phyloP scores from a whole-genome alignment of 2,888 invertebrate species.

The Eristalis pertinax region DNA sequence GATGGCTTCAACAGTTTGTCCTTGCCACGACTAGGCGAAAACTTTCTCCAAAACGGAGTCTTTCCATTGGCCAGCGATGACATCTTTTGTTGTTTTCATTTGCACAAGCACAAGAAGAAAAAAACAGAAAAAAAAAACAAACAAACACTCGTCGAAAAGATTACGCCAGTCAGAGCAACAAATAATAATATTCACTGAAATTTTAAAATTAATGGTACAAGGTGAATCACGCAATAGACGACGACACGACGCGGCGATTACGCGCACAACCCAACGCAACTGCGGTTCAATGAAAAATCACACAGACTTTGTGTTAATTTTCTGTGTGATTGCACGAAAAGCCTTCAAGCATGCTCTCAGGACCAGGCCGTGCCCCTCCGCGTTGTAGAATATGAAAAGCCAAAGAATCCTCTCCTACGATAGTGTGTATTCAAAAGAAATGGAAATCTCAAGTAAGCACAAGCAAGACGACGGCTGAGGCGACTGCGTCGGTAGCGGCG shows the following conservation, averaged over 20 bases:
- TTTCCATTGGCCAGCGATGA: conserved; percentile 51
- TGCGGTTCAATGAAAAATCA: conserved; percentile 67
- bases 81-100: conserved; percentile 33
- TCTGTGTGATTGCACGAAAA: conserved; percentile 56
- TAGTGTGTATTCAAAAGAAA: conserved; percentile 47
- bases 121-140: background rate
- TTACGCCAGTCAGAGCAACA: background rate
- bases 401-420: conserved; percentile 42
- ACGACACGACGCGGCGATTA: conserved; percentile 25
- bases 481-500: background rate
- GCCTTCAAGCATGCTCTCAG: conserved; percentile 41
- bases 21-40: conserved; percentile 70
- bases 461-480: conserved; percentile 37
- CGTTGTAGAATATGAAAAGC: conserved; percentile 41
- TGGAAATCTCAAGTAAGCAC: conserved; percentile 67
- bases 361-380: conserved; percentile 32
- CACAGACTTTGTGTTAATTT: conserved; percentile 43
- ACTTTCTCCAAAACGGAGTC: conserved; percentile 78
- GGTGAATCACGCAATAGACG: conserved; percentile 67
- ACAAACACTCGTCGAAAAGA: conserved; percentile 10
- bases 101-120: background rate
- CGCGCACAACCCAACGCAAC: conserved; percentile 65
- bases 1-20: conserved; percentile 39
- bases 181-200: background rate
- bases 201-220: conserved; percentile 56